Evolutionary conservation across 2,888 invertebrate species (phyloP).

Genomic region (Folsomia manolachei): DNA sequence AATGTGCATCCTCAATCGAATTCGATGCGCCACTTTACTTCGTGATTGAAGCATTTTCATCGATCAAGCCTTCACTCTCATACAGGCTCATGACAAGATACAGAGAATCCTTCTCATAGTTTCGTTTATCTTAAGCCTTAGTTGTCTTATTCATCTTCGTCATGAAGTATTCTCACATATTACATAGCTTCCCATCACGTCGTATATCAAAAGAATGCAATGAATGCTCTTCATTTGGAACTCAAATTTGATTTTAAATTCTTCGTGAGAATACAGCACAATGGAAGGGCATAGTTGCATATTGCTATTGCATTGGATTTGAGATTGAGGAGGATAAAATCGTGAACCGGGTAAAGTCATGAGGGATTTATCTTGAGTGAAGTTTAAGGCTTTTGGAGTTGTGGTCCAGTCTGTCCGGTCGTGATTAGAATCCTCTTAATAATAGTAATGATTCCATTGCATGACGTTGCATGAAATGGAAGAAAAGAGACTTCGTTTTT

Average conservation of each 20-base stretch:
- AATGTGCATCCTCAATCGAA: conserved; percentile 12
- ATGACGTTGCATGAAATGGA: not conserved
- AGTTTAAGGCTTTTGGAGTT: not conserved
- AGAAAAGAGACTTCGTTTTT: too few species aligned
- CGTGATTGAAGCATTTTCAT: not conserved
- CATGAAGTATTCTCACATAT: too few species aligned
- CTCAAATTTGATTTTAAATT: conserved; percentile 1
- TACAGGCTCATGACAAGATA: too few species aligned
- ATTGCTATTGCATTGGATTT: too few species aligned
- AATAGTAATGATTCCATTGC: conserved; percentile 18
- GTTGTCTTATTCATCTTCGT: too few species aligned
- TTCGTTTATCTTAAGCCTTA: too few species aligned
- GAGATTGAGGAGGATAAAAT: too few species aligned
- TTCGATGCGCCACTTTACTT: conserved; percentile 11
- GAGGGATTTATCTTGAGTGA: conserved; percentile 1
- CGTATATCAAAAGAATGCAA: not conserved
- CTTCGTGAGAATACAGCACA: not conserved
- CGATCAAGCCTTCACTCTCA: not conserved
- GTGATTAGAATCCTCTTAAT: conserved; percentile 8
- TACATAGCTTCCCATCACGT: not conserved
- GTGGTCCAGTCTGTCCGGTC: conserved; percentile 8
- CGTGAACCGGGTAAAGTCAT: conserved; percentile 6
- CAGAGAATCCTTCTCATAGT: too few species aligned
- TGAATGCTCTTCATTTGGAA: not conserved
- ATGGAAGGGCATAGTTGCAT: not conserved